A percentile compares a stretch with the other conserved stretches of the same genome.
Conservation (phyloP, 2,113 vertebrate genomes). For the Notarius quadriscutis region DNA sequence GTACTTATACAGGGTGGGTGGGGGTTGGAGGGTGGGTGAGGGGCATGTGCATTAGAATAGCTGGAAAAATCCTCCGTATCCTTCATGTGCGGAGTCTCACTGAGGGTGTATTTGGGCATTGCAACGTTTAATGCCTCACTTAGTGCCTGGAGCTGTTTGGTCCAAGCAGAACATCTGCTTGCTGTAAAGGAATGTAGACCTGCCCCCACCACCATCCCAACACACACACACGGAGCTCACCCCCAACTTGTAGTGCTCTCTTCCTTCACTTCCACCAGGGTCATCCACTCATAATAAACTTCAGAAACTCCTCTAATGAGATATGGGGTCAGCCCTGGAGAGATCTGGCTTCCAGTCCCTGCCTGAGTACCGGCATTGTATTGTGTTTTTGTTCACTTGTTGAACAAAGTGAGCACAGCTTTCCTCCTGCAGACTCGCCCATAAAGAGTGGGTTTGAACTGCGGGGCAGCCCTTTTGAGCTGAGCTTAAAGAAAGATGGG, state of each 20-base stretch:
- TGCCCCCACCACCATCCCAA: conserved; percentile 49
- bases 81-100: conserved; percentile 38
- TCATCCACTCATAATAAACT: conserved; percentile 54
- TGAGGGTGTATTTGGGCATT: conserved; percentile 16
- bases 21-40: neutral
- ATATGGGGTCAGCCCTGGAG: conserved; percentile 43
- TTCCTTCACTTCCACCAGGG: conserved; percentile 38
- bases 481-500: conserved; percentile 5
- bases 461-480: conserved; percentile 1
- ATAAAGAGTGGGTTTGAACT: conserved; percentile 32
- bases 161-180: conserved; percentile 51
- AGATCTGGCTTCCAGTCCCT: conserved; percentile 42
- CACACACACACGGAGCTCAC: conserved; percentile 19
- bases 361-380: conserved; percentile 44
- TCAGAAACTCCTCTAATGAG: conserved; percentile 54
- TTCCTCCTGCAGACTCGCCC: conserved; percentile 29
- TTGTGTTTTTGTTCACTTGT: conserved; percentile 3
- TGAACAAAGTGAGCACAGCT: conserved; percentile 45
- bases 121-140: conserved; percentile 37
- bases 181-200: conserved; percentile 48
- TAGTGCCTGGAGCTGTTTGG: conserved; percentile 45
- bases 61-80: conserved; percentile 61
- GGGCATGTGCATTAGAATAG: conserved; percentile 46
- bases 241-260: conserved; percentile 26
- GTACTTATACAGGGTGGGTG: conserved; percentile 37